phyloP scores from a whole-genome alignment of 2,113 vertebrate genomes.

The Campylorhamphus procurvoides region DNA sequence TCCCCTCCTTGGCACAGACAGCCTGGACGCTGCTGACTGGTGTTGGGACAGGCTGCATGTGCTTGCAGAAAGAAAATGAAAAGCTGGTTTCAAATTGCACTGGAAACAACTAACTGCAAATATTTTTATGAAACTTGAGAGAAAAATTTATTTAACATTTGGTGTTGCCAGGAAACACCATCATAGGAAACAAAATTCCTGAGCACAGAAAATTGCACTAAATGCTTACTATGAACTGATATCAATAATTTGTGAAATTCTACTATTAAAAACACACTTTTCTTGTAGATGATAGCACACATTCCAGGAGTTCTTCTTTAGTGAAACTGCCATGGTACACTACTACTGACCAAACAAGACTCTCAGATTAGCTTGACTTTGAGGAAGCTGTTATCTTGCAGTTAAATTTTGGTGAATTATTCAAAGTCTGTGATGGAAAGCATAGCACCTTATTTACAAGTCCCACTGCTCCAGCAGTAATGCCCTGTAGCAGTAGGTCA shows the following conservation, averaged over 20 bases:
- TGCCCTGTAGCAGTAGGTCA: neutral
- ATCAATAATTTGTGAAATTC: neutral
- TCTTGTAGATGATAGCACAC: neutral
- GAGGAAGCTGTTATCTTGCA: neutral
- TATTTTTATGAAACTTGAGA: neutral
- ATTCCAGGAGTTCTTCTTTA: neutral
- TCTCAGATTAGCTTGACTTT: neutral
- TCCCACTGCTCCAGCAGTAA: neutral
- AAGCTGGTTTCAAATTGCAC: neutral
- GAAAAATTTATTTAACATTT: neutral
- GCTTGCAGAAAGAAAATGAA: neutral
- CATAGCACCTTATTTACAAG: slow-evolving; percentile 10
- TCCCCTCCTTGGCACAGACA: neutral
- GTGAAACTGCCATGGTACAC: neutral
- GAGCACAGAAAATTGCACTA: neutral
- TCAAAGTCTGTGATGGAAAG: neutral
- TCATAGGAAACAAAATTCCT: neutral
- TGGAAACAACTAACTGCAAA: neutral
- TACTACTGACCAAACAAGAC: neutral
- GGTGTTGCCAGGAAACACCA: neutral
- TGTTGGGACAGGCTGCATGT: neutral
- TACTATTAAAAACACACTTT: neutral
- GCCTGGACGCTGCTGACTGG: neutral
- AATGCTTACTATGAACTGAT: neutral
- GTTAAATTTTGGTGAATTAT: slow-evolving; percentile 28